These are phyloP conservation scores for Peribatodes rhomboidaria DNA, from an alignment of 2,888 invertebrate species.

Conservation along the genomic window DNA sequence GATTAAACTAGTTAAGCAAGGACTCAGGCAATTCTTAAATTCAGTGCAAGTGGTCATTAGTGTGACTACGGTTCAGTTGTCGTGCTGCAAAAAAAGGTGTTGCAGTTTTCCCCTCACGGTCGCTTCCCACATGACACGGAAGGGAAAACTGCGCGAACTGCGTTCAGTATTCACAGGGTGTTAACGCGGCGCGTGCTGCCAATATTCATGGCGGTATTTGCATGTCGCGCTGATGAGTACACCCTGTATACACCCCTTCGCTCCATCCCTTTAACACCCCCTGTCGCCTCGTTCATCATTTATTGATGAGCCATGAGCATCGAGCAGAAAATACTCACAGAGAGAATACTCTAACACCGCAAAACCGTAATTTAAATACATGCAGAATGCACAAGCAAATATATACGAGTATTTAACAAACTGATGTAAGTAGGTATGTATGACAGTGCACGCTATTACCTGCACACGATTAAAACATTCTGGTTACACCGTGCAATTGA, in stretches of 20 bases:
- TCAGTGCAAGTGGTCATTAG: no score
- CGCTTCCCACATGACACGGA: neutral
- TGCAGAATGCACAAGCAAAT: no score
- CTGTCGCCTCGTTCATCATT: slow-evolving; percentile 24
- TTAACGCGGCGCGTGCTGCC: slow-evolving; percentile 26
- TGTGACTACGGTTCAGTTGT: neutral
- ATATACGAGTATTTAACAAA: no score
- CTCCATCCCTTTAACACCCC: slow-evolving; percentile 4
- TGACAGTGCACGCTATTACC: no score
- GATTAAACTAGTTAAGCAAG: no score
- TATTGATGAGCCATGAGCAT: slow-evolving; percentile 28
- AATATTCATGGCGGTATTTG: slow-evolving; percentile 43
- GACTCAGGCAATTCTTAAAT: no score
- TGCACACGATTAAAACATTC: no score
- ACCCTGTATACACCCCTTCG: slow-evolving; percentile 7
- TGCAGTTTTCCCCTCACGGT: neutral
- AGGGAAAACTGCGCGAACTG: slow-evolving; percentile 5
- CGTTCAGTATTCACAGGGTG: slow-evolving; percentile 36
- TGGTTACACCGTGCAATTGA: no score
- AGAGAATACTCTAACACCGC: neutral
- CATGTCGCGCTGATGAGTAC: slow-evolving; percentile 44
- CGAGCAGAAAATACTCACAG: neutral
- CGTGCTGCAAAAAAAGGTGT: neutral
- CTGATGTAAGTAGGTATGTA: no score
- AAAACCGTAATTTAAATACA: no score